A percentile compares a stretch with the other conserved stretches of the same genome.
These are phyloP conservation scores for Neodon shergylaensis DNA, from an alignment of 2,113 vertebrate species.

Conservation along the genomic window DNA sequence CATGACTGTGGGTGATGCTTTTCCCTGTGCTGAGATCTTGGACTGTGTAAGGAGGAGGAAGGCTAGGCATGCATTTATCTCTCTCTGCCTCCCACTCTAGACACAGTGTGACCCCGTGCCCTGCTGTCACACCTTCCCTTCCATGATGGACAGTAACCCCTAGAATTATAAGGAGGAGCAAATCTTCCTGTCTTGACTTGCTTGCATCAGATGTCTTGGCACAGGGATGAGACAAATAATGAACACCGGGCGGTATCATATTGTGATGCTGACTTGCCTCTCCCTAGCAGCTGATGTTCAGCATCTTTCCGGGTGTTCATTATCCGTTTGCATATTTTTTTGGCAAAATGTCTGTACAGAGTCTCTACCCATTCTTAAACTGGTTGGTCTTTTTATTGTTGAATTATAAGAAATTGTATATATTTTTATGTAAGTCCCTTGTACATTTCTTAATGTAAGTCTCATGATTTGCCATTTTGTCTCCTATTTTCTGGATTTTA, in stretches of 20 bases:
- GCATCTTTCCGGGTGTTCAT: neutral
- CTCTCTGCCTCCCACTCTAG: neutral
- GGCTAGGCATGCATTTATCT: no score
- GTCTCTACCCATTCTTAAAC: no score
- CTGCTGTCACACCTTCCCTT: neutral
- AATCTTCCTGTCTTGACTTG: neutral
- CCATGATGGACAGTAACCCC: neutral
- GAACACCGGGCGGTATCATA: fast-evolving
- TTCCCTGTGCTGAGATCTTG: neutral
- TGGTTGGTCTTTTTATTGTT: no score
- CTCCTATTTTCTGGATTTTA: constrained; percentile 12
- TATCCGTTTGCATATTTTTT: neutral
- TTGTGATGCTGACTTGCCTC: neutral
- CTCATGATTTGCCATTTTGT: neutral
- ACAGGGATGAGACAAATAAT: neutral
- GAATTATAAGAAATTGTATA: neutral
- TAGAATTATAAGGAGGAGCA: neutral
- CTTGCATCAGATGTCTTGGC: neutral
- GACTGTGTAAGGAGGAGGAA: neutral
- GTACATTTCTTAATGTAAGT: neutral
- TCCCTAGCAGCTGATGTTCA: neutral
- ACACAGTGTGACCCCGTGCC: neutral
- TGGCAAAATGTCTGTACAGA: no score
- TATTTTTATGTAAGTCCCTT: neutral
- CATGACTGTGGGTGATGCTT: neutral